Evolutionary conservation across 2,797 vertebrate genomes (phyloP).

Genomic region (Pseudochirops cupreus): DNA sequence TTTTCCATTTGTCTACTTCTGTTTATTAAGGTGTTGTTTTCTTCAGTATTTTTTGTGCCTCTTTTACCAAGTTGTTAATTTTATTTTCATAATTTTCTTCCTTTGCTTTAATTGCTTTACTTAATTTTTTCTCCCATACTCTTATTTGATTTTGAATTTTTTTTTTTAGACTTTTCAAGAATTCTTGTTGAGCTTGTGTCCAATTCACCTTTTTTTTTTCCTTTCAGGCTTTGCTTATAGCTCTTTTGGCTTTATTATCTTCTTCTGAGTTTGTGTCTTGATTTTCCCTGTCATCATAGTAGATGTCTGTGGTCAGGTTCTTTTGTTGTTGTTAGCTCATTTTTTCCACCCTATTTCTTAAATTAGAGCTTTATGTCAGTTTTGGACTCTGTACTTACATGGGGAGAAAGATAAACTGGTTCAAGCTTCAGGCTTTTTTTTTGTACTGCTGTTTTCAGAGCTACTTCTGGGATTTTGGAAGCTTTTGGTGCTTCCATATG

Average conservation of each 20-base stretch:
- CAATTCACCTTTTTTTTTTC: neutral
- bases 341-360: neutral
- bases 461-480: neutral
- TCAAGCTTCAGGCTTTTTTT: neutral
- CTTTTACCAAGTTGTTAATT: neutral
- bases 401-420: neutral
- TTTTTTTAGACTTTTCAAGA: neutral
- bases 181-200: neutral
- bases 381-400: neutral
- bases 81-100: neutral
- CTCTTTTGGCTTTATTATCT: neutral
- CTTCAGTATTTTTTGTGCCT: neutral
- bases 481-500: neutral
- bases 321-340: neutral
- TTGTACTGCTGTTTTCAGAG: neutral
- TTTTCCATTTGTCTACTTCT: neutral
- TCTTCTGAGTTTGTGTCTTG: neutral
- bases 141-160: neutral
- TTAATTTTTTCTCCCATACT: neutral
- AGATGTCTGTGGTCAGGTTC: neutral
- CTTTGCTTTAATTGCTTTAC: neutral
- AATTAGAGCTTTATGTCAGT: neutral
- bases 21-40: neutral
- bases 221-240: neutral
- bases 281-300: neutral